A percentile compares a stretch with the other conserved stretches of the same genome.
phyloP scores from a whole-genome alignment of 2,797 vertebrate genomes.

The Mycteria americana region DNA sequence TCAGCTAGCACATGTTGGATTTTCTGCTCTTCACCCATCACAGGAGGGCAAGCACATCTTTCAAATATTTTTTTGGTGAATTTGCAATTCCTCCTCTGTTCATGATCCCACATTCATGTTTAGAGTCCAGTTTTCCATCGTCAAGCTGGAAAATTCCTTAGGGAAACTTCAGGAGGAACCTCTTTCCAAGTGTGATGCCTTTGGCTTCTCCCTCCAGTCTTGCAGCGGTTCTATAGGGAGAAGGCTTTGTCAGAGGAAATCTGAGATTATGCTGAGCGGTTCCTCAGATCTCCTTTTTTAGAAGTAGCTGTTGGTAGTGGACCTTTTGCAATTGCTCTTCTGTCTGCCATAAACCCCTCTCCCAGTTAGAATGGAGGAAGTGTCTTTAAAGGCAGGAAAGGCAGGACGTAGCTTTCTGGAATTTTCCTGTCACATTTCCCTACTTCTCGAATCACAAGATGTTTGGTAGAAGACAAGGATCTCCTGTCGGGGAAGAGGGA shows the following conservation, averaged over 20 bases:
- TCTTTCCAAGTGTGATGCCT: not conserved
- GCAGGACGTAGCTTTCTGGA: not conserved
- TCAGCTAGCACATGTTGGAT: not conserved
- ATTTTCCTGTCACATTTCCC: not conserved
- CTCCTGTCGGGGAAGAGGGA: not conserved
- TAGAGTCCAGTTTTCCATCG: not conserved
- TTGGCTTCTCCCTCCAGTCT: not conserved
- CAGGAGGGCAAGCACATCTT: not conserved
- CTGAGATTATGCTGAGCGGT: not conserved
- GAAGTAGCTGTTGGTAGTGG: not conserved
- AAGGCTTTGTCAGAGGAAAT: not conserved
- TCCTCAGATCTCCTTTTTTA: not conserved
- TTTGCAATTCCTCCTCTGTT: not conserved
- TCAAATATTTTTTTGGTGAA: not conserved
- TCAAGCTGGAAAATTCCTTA: not conserved
- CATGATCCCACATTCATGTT: not conserved
- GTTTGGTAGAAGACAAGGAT: not conserved
- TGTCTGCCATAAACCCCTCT: not conserved
- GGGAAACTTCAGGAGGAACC: not conserved
- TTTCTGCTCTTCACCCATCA: not conserved
- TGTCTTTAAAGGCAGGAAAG: not conserved
- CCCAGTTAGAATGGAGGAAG: not conserved
- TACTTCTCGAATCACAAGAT: fast-evolving
- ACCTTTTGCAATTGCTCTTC: not conserved
- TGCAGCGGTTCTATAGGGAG: not conserved